Percentiles rank a stretch among this genome's conserved stretches.
Evolutionary conservation across 2,888 invertebrate species (phyloP).

Genomic region (Lepidochrysops patricia): DNA sequence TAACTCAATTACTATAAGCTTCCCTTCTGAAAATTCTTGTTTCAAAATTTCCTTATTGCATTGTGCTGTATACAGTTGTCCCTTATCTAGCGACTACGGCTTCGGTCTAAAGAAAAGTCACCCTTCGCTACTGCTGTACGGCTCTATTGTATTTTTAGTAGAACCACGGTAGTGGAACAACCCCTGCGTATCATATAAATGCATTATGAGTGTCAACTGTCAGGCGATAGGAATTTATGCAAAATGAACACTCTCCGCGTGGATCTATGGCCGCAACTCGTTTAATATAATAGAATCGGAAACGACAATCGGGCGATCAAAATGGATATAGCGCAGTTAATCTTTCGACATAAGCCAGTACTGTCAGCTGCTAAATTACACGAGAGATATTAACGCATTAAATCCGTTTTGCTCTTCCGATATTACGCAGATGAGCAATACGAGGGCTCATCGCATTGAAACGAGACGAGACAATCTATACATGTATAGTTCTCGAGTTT

Average conservation of each 20-base stretch:
- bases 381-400: slow-evolving; percentile 9
- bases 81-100: no score
- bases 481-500: no score
- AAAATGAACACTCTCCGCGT: not conserved
- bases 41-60: no score
- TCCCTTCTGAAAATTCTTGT: no score
- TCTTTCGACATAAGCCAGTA: slow-evolving; percentile 13
- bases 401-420: slow-evolving; percentile 4
- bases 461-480: no score
- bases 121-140: no score
- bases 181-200: not conserved
- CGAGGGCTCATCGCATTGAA: no score
- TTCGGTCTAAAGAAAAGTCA: no score
- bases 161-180: no score
- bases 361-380: slow-evolving; percentile 11
- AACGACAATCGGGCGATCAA: slow-evolving; percentile 8
- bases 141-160: no score
- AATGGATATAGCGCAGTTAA: slow-evolving; percentile 12
- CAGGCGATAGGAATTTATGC: not conserved
- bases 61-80: no score
- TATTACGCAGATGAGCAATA: not conserved
- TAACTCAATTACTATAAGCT: no score
- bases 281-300: slow-evolving; percentile 9
- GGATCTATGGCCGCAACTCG: not conserved
- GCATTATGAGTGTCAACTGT: not conserved